A percentile compares a stretch with the other conserved stretches of the same genome.
Evolutionary conservation across 1,140 invertebrate species (phyloP).

Genomic region (Drosophila equinoxialis): DNA sequence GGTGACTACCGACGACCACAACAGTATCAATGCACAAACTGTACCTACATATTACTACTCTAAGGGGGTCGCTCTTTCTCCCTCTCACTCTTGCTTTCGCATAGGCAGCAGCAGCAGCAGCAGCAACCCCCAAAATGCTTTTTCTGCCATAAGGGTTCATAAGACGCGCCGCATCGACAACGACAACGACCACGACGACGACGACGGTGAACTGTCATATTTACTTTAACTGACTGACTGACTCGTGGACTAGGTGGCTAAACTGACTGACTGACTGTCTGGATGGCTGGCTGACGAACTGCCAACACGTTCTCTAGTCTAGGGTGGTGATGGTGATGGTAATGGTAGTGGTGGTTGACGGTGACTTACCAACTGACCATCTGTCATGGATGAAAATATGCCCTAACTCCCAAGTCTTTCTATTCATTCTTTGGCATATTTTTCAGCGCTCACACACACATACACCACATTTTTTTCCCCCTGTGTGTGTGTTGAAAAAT

Average conservation of each 20-base stretch:
- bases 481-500: constrained; percentile 38
- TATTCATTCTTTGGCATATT: constrained; percentile 25
- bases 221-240: constrained; percentile 53
- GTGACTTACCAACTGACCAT: constrained; percentile 66
- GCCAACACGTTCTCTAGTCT: constrained; percentile 42
- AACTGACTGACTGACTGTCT: constrained; percentile 23
- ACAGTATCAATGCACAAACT: constrained; percentile 81
- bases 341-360: constrained; percentile 47
- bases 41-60: constrained; percentile 42
- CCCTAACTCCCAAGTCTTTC: not conserved
- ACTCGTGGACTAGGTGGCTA: not conserved
- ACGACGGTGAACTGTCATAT: constrained; percentile 60
- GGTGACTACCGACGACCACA: constrained; percentile 62
- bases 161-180: constrained; percentile 25
- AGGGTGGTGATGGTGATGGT: constrained; percentile 38
- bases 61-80: not conserved
- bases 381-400: constrained; percentile 49
- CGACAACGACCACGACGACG: constrained; percentile 9
- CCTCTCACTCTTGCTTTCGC: not conserved
- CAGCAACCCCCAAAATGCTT: constrained; percentile 53
- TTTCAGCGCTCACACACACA: constrained; percentile 9
- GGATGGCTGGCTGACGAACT: constrained; percentile 43
- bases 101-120: too few species aligned
- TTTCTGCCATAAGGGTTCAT: constrained; percentile 46
- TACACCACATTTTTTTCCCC: not conserved